These are phyloP conservation scores for Myiopsitta monachus DNA, from an alignment of 2,113 vertebrate species.

Conservation along the genomic window DNA sequence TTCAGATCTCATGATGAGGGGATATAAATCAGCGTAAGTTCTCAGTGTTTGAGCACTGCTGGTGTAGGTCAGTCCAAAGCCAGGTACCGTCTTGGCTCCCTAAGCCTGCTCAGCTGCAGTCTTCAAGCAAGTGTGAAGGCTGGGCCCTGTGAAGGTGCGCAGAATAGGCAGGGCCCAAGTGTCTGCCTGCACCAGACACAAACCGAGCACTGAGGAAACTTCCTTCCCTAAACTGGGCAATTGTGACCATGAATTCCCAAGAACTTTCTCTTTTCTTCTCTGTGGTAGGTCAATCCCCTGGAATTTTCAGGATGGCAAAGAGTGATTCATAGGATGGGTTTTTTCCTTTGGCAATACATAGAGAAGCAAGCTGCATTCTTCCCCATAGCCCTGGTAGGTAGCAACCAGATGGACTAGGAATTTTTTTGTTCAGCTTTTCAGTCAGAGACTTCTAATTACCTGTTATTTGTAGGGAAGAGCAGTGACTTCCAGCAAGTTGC, in stretches of 20 bases:
- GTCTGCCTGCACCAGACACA: too few relatives aligned
- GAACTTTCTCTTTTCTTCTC: not conserved
- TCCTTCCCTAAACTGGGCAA: not conserved
- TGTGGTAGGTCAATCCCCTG: fast-evolving
- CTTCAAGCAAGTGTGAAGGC: not conserved
- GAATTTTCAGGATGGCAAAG: not conserved
- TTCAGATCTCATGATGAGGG: not conserved
- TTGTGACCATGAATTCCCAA: not conserved
- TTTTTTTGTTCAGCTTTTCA: not conserved
- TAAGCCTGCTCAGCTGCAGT: not conserved
- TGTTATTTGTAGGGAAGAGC: not conserved
- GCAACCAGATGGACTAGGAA: not conserved
- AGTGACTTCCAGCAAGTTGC: not conserved
- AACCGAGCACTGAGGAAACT: not conserved
- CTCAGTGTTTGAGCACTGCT: not conserved
- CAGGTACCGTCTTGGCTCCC: not conserved
- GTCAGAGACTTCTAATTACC: not conserved
- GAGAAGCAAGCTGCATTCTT: not conserved
- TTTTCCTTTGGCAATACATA: not conserved
- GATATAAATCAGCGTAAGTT: not conserved
- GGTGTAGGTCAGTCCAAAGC: not conserved
- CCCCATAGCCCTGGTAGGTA: not conserved
- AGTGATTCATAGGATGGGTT: not conserved
- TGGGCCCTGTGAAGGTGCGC: not conserved
- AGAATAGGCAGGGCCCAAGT: not conserved